Evolutionary conservation across 2,113 vertebrate genomes (phyloP).

Genomic region (Hylia prasina): DNA sequence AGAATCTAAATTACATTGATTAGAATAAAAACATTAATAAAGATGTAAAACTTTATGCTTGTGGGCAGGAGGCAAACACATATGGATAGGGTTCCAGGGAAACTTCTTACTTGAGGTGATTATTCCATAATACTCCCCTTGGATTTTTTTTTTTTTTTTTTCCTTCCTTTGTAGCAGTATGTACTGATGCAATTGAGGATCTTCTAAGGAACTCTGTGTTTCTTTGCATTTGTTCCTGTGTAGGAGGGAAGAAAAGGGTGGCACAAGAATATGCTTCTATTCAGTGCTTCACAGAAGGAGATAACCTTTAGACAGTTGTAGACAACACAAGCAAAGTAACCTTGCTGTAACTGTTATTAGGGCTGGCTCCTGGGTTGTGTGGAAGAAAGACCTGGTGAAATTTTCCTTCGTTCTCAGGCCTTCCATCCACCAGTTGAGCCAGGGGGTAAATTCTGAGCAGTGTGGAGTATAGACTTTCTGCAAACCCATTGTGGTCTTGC

Average conservation of each 20-base stretch:
- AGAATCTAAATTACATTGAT: background rate
- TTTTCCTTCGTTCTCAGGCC: background rate
- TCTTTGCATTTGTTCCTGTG: background rate
- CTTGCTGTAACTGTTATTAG: background rate
- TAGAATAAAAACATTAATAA: background rate
- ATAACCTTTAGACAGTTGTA: background rate
- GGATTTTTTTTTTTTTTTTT: background rate
- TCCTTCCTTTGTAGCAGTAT: background rate
- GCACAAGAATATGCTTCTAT: background rate
- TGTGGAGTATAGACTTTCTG: background rate
- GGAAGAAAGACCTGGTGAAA: background rate
- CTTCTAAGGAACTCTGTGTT: background rate
- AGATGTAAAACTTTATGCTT: background rate
- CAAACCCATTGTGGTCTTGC: background rate
- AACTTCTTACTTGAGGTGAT: background rate
- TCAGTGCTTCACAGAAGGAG: background rate
- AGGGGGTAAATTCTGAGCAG: background rate
- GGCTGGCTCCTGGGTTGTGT: background rate
- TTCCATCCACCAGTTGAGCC: rapidly evolving
- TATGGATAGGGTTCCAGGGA: background rate
- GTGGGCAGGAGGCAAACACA: background rate
- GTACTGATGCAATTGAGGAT: background rate
- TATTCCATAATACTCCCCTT: background rate
- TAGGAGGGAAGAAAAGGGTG: background rate
- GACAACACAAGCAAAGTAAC: background rate